A percentile compares a stretch with the other conserved stretches of the same genome.
Conservation (phyloP, 1,140 invertebrate genomes). For the Magallana ariakensis region DNA sequence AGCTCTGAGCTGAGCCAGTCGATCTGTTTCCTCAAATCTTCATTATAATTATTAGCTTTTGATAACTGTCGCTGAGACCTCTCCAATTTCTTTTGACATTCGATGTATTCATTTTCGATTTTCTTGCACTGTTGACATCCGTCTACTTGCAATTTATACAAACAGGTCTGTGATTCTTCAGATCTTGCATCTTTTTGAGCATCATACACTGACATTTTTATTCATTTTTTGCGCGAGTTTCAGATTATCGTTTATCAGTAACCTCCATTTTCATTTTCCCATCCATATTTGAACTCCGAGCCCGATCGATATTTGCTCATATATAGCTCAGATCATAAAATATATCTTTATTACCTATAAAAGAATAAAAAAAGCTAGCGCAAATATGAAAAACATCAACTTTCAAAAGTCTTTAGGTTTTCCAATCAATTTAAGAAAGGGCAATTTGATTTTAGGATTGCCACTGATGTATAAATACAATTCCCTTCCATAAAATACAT, state of each 20-base stretch:
- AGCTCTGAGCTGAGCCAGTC: slow-evolving; percentile 25
- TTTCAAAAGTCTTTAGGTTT: too few species aligned
- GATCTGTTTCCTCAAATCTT: slow-evolving; percentile 38
- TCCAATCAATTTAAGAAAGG: too few species aligned
- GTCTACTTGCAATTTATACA: background rate
- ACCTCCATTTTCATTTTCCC: background rate
- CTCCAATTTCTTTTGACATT: slow-evolving; percentile 26
- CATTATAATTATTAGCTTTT: slow-evolving; percentile 34
- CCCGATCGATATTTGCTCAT: background rate
- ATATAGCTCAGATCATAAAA: too few species aligned
- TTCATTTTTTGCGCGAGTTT: background rate
- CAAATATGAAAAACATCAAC: background rate
- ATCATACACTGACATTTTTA: background rate
- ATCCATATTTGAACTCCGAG: background rate
- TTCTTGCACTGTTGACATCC: slow-evolving; percentile 6
- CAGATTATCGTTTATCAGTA: background rate
- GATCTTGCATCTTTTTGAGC: background rate
- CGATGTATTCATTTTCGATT: background rate
- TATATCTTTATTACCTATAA: too few species aligned
- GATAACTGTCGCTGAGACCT: slow-evolving; percentile 2
- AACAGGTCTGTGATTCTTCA: background rate
- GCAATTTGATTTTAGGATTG: too few species aligned
- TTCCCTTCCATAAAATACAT: too few species aligned
- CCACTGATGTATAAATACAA: too few species aligned
- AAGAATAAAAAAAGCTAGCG: too few species aligned